A percentile compares a stretch with the other conserved stretches of the same genome.
Conservation (phyloP, 2,797 vertebrate genomes). For the Tragelaphus eurycerus region DNA sequence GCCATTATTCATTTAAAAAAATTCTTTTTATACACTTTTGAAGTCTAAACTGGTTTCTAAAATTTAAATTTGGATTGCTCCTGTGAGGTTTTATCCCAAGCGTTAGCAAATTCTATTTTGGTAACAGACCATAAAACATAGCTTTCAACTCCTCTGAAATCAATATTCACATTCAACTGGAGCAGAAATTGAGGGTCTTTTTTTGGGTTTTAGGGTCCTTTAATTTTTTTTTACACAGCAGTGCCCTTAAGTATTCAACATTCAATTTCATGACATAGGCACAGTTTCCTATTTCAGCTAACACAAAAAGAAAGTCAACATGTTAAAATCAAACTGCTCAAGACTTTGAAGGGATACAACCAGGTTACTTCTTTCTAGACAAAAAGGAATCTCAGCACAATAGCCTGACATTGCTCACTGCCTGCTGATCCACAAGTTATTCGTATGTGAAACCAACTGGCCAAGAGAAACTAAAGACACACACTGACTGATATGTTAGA, state of each 20-base stretch:
- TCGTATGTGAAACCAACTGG: no score
- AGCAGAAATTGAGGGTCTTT: no score
- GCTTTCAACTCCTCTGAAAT: background rate
- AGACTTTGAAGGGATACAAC: background rate
- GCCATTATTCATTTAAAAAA: background rate
- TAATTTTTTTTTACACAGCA: background rate
- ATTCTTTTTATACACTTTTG: background rate
- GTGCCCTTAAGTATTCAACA: background rate
- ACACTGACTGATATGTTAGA: background rate
- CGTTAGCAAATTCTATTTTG: constrained; percentile 1
- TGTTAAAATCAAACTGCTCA: background rate
- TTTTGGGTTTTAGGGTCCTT: no score
- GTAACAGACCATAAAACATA: background rate
- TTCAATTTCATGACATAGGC: background rate
- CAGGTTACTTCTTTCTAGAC: background rate
- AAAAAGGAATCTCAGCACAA: background rate
- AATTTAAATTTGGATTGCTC: constrained; percentile 46
- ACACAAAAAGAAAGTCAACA: constrained; percentile 33
- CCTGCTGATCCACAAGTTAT: background rate
- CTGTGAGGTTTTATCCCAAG: background rate
- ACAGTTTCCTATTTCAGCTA: background rate
- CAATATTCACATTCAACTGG: no score
- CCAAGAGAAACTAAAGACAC: background rate
- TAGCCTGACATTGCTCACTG: background rate
- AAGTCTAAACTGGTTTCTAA: constrained; percentile 12